A percentile compares a stretch with the other conserved stretches of the same genome.
These are phyloP conservation scores for Colistium nudipinnis DNA, from an alignment of 2,113 vertebrate genomes.

Conservation along the genomic window DNA sequence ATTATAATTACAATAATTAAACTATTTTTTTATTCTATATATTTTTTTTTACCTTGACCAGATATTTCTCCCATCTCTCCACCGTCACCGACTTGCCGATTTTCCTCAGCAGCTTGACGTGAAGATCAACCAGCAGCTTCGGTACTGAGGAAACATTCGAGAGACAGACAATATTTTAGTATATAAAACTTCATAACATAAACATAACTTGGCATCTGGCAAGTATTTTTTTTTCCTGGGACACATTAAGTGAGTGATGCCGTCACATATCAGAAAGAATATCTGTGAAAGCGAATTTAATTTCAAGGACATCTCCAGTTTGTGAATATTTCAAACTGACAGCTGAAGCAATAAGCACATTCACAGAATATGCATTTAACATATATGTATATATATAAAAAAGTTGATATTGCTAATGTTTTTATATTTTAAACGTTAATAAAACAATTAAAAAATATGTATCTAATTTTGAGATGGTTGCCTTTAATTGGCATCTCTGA, in stretches of 20 bases:
- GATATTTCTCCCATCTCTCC: slow-evolving; percentile 98
- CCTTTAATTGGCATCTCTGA: too few relatives aligned
- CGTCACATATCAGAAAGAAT: neutral
- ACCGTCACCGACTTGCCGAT: slow-evolving; percentile 96
- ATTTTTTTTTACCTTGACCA: slow-evolving; percentile 92
- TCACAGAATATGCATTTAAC: neutral
- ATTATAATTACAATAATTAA: too few relatives aligned
- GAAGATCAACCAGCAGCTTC: slow-evolving; percentile 95
- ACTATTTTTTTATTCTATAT: too few relatives aligned
- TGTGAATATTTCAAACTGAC: neutral
- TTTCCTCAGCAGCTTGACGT: slow-evolving; percentile 97
- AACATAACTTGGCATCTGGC: neutral
- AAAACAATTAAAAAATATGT: too few relatives aligned
- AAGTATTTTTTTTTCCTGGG: neutral
- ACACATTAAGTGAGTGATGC: neutral
- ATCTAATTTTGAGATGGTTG: too few relatives aligned
- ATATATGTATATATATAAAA: neutral
- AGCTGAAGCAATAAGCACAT: neutral
- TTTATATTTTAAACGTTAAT: too few relatives aligned
- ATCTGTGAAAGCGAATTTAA: neutral
- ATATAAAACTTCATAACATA: neutral
- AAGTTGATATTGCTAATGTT: too few relatives aligned
- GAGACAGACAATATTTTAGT: neutral
- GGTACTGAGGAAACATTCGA: slow-evolving; percentile 83
- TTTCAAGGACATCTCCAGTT: neutral